A percentile compares a stretch with the other conserved stretches of the same genome.
Evolutionary conservation across 2,888 invertebrate species (phyloP).

Genomic region (Thera obeliscata): DNA sequence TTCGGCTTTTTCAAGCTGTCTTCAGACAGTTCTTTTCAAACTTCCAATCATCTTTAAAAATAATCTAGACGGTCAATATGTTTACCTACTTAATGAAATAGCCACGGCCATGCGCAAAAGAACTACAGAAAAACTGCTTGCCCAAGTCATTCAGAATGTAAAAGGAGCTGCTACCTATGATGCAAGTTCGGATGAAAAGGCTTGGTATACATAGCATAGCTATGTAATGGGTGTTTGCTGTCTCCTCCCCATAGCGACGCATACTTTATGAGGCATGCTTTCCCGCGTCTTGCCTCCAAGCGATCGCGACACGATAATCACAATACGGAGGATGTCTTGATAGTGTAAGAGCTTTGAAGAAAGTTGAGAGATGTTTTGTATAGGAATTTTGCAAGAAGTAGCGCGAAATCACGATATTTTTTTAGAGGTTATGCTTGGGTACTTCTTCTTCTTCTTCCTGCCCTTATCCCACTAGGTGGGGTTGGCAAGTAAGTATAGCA

Average conservation of each 20-base stretch:
- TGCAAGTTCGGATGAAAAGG: slow-evolving; percentile 27
- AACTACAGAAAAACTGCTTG: slow-evolving; percentile 16
- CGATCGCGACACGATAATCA: slow-evolving; percentile 70
- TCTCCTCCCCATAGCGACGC: slow-evolving; percentile 53
- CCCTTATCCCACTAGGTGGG: no score
- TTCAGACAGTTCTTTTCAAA: no score
- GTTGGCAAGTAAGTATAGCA: no score
- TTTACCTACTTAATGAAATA: slow-evolving; percentile 4
- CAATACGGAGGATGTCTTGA: slow-evolving; percentile 58
- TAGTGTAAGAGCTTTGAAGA: slow-evolving; percentile 22
- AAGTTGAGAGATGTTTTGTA: not conserved
- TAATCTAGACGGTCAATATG: not conserved
- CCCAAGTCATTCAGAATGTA: slow-evolving; percentile 23
- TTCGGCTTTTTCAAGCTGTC: no score
- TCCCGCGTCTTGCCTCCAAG: slow-evolving; percentile 55
- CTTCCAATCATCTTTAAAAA: not conserved
- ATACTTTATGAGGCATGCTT: slow-evolving; percentile 56
- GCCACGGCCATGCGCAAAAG: slow-evolving; percentile 7
- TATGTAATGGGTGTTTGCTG: slow-evolving; percentile 54
- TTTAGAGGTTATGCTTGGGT: no score
- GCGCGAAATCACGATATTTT: not conserved
- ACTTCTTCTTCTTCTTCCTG: no score
- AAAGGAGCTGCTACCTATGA: slow-evolving; percentile 27
- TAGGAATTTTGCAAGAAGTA: not conserved
- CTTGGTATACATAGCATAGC: slow-evolving; percentile 35